A percentile compares a stretch with the other conserved stretches of the same genome.
Conservation (phyloP, 2,113 vertebrate genomes). For the Lepus americanus region DNA sequence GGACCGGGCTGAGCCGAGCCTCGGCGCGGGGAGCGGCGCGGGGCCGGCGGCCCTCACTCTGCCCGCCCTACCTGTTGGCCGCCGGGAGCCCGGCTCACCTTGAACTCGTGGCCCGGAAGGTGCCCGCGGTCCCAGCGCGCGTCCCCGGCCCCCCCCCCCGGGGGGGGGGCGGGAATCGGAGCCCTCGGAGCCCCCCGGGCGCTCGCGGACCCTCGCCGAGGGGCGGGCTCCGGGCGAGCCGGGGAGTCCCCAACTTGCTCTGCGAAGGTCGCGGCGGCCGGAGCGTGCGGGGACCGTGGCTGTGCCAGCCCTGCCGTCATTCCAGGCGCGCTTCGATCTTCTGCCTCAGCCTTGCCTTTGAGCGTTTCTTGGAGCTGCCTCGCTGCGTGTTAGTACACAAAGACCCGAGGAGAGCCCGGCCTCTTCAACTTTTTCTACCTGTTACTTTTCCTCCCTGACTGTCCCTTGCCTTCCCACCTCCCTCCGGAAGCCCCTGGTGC, state of each 20-base stretch:
- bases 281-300: not conserved
- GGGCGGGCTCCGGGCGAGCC: conserved; percentile 51
- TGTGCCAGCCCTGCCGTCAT: not conserved
- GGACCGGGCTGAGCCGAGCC: conserved; percentile 52
- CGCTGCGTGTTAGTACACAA: conserved; percentile 65
- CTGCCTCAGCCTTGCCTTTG: conserved; percentile 51
- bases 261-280: conserved; percentile 66
- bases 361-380: conserved; percentile 31
- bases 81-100: conserved; percentile 60
- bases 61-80: conserved; percentile 72
- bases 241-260: conserved; percentile 71
- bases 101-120: conserved; percentile 70
- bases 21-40: conserved; percentile 68
- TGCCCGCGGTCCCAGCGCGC: not conserved
- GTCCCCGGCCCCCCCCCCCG: not conserved
- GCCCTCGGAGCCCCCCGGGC: not conserved
- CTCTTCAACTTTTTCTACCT: conserved; percentile 79
- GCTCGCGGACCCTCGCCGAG: not conserved
- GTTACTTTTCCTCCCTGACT: conserved; percentile 70
- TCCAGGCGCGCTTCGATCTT: not conserved
- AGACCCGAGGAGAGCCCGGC: conserved; percentile 53
- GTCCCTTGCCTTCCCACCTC: not conserved
- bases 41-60: not conserved
- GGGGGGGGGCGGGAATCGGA: not conserved
- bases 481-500: not conserved